Conservation (phyloP, 2,797 vertebrate genomes). For the Myioborus melanocephalus region DNA sequence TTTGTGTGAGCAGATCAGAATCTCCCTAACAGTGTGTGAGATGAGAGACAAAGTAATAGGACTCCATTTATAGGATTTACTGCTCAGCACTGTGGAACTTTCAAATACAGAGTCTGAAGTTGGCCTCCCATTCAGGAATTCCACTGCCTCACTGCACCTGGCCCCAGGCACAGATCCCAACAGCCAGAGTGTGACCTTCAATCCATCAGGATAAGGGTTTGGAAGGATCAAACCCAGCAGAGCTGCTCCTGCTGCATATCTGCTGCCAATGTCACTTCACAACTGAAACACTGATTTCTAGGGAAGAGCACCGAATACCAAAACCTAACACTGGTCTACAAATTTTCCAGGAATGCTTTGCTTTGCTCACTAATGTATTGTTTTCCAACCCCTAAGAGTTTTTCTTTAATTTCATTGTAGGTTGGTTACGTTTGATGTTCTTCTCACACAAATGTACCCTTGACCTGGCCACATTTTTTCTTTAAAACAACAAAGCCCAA, state of each 20-base stretch:
- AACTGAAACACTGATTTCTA: not conserved
- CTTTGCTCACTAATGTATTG: not conserved
- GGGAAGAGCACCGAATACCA: not conserved
- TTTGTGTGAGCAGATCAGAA: not conserved
- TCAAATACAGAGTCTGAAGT: not conserved
- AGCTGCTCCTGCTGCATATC: not conserved
- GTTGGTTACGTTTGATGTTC: not conserved
- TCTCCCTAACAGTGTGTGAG: not conserved
- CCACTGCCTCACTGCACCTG: not conserved
- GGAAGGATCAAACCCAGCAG: not conserved
- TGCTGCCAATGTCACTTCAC: not conserved
- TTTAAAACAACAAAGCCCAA: not conserved
- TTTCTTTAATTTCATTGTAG: not conserved
- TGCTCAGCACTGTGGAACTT: not conserved
- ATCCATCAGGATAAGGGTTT: not conserved
- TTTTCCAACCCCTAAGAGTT: not conserved
- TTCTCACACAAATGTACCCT: not conserved
- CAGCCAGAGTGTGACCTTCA: not conserved
- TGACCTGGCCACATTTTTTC: not conserved
- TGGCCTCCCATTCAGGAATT: not conserved
- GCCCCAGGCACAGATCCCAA: not conserved
- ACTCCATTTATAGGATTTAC: not conserved
- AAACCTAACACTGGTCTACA: not conserved
- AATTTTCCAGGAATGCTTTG: not conserved
- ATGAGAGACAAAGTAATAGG: not conserved